Evolutionary conservation across 1,140 invertebrate species (phyloP).

Genomic region (Antheraea mylitta): DNA sequence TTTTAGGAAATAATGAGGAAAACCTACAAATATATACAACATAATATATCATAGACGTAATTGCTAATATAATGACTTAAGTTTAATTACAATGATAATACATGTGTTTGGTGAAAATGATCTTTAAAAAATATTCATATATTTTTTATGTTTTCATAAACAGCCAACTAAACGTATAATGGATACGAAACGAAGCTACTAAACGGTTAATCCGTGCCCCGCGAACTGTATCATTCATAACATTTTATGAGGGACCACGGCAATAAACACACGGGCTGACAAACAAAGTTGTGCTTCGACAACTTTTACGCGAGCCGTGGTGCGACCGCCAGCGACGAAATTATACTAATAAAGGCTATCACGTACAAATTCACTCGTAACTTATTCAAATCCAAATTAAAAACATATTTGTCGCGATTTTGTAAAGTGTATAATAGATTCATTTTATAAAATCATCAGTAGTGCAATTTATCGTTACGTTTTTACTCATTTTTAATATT

Average conservation of each 20-base stretch:
- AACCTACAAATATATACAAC: too few species aligned
- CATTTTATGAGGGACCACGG: slow-evolving; percentile 42
- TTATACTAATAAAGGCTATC: not conserved
- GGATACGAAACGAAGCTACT: slow-evolving; percentile 26
- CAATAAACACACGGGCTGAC: slow-evolving; percentile 39
- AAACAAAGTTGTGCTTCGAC: slow-evolving; percentile 32
- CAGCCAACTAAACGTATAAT: slow-evolving; percentile 29
- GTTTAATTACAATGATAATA: not conserved
- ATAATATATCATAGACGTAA: too few species aligned
- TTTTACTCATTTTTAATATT: too few species aligned
- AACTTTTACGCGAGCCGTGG: slow-evolving; percentile 23
- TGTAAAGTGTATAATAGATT: too few species aligned
- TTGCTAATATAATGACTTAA: too few species aligned
- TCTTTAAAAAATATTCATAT: slow-evolving; percentile 21
- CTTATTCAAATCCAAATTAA: not conserved
- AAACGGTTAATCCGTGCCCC: slow-evolving; percentile 32
- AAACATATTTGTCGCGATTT: too few species aligned
- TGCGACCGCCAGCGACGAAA: slow-evolving; percentile 9
- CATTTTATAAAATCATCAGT: too few species aligned
- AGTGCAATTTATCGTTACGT: too few species aligned
- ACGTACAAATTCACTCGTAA: not conserved
- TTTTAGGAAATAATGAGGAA: too few species aligned
- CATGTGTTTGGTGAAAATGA: not conserved
- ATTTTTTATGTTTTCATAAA: too few species aligned
- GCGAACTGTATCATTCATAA: slow-evolving; percentile 49